A percentile compares a stretch with the other conserved stretches of the same genome.
Evolutionary conservation across 1,140 invertebrate species (phyloP).

Genomic region (Acyrthosiphon pisum): DNA sequence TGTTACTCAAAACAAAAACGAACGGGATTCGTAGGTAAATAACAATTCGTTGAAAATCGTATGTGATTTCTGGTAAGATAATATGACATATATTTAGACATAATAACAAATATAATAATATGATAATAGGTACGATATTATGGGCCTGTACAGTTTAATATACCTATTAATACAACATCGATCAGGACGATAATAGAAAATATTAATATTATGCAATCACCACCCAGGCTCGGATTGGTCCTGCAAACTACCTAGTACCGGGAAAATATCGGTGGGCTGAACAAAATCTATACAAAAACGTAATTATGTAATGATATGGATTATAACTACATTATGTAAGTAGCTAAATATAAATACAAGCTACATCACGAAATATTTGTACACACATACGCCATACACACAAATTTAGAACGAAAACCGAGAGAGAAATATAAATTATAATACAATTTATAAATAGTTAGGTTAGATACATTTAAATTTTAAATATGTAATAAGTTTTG

Average conservation of each 20-base stretch:
- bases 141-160: no score
- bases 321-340: constrained; percentile 11
- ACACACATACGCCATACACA: background rate
- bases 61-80: no score
- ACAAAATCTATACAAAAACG: background rate
- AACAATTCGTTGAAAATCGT: no score
- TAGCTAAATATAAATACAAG: background rate
- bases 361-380: background rate
- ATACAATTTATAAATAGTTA: background rate
- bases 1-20: no score
- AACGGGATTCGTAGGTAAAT: no score
- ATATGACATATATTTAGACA: no score
- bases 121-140: no score
- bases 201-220: background rate
- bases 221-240: background rate
- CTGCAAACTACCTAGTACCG: background rate
- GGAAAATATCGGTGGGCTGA: background rate
- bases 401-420: background rate
- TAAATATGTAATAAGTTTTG: background rate
- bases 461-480: background rate
- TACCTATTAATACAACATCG: background rate
- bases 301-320: background rate
- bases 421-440: background rate
- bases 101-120: no score
- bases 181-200: background rate